These are phyloP conservation scores for Dilophus febrilis DNA, from an alignment of 2,888 invertebrate species.

Conservation along the genomic window DNA sequence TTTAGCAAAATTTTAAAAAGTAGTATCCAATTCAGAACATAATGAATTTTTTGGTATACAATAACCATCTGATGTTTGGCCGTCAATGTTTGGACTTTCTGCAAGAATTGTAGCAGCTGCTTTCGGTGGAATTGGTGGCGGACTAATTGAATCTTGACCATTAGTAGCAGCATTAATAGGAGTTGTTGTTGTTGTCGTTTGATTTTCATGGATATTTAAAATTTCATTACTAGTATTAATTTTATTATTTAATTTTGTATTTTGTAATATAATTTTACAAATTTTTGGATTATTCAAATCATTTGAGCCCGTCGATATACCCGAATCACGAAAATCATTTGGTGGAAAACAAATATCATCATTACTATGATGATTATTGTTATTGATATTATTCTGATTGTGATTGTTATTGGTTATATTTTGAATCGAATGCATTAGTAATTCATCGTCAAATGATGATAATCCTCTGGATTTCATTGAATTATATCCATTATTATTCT, in stretches of 20 bases:
- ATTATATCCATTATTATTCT: too few species aligned
- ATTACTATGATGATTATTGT: slow-evolving; percentile 1
- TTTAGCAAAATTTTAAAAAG: too few species aligned
- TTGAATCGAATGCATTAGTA: too few species aligned
- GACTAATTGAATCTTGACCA: slow-evolving; percentile 13
- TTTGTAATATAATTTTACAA: slow-evolving; percentile 15
- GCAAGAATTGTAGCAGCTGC: slow-evolving; percentile 5
- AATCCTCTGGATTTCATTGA: too few species aligned
- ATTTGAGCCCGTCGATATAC: slow-evolving; percentile 28
- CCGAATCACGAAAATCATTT: slow-evolving; percentile 28
- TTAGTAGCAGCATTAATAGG: slow-evolving; percentile 19
- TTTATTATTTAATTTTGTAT: slow-evolving; percentile 5
- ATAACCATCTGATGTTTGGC: slow-evolving; percentile 15
- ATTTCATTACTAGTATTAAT: slow-evolving; percentile 8
- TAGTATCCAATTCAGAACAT: background rate
- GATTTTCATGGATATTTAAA: slow-evolving; percentile 10
- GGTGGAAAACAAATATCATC: slow-evolving; percentile 15
- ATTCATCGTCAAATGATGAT: slow-evolving; percentile 29
- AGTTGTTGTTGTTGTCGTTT: slow-evolving; percentile 23
- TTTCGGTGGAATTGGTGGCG: slow-evolving; percentile 28
- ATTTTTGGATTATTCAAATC: slow-evolving; percentile 24
- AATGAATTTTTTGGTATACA: slow-evolving; percentile 19
- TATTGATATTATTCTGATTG: slow-evolving; percentile 11
- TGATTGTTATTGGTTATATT: slow-evolving; percentile 21
- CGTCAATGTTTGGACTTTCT: slow-evolving; percentile 7